Percentiles rank a stretch among this genome's conserved stretches.
These are phyloP conservation scores for Pycnonotus jocosus DNA, from an alignment of 2,113 vertebrate species.

Conservation along the genomic window DNA sequence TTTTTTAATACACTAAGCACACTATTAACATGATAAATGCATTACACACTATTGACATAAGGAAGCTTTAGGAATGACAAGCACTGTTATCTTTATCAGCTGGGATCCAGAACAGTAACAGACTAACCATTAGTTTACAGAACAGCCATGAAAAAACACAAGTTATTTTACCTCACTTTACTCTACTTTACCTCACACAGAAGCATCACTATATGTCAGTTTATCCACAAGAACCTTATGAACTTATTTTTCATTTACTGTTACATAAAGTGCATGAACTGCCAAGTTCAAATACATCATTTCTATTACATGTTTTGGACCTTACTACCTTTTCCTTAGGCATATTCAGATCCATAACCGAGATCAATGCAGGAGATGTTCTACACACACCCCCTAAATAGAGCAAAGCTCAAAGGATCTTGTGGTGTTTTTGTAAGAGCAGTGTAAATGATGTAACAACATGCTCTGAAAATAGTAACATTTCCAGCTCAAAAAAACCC, in stretches of 20 bases:
- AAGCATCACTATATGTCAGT: not conserved
- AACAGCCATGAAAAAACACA: not conserved
- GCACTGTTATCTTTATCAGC: not conserved
- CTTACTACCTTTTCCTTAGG: not conserved
- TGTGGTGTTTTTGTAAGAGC: not conserved
- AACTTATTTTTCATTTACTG: not conserved
- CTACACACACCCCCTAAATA: accelerated
- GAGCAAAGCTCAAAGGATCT: not conserved
- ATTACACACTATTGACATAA: not conserved
- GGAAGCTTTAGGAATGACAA: not conserved
- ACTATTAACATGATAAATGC: not conserved
- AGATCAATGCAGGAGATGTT: not conserved
- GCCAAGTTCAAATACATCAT: not conserved
- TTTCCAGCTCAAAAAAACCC: not conserved
- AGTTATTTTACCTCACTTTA: not conserved
- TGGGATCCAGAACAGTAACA: not conserved
- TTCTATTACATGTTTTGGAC: not conserved
- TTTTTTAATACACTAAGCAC: not conserved
- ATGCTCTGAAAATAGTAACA: not conserved
- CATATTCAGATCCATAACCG: not conserved
- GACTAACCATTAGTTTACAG: not conserved
- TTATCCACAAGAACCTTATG: not conserved
- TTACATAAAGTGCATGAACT: not conserved
- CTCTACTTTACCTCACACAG: not conserved
- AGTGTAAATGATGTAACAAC: not conserved